These are phyloP conservation scores for Ascidia mentula DNA, from an alignment of 23 tunicate species.

Conservation along the genomic window DNA sequence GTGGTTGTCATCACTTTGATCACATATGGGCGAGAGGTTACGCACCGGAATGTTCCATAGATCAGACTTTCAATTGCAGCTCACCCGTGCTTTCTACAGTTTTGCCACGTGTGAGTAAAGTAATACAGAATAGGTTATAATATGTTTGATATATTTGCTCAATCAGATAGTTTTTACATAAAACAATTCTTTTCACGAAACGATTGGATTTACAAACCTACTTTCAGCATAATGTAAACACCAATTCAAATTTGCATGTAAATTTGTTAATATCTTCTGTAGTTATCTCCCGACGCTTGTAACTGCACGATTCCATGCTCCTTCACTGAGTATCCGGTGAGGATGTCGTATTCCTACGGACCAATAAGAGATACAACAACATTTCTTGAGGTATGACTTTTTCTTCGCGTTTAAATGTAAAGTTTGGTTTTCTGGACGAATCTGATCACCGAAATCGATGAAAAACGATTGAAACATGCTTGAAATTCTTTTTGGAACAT, in stretches of 20 bases:
- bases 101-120: not conserved
- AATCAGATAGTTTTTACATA: too few species aligned
- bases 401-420: too few species aligned
- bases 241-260: not conserved
- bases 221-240: too few species aligned
- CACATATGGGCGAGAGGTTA: conserved; percentile 32
- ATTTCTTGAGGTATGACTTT: not conserved
- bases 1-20: conserved; percentile 37
- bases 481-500: too few species aligned
- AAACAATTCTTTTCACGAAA: too few species aligned
- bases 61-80: not conserved
- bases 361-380: not conserved
- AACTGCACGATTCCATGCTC: not conserved
- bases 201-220: too few species aligned
- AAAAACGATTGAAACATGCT: too few species aligned
- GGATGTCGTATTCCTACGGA: not conserved
- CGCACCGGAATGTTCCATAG: not conserved
- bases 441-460: too few species aligned
- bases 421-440: too few species aligned
- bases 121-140: too few species aligned
- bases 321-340: not conserved
- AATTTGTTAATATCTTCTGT: not conserved
- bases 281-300: not conserved
- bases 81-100: not conserved
- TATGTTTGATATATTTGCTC: too few species aligned